Conservation (phyloP, 2,797 vertebrate species). For the Ctenochaetus hawaiiensis region DNA sequence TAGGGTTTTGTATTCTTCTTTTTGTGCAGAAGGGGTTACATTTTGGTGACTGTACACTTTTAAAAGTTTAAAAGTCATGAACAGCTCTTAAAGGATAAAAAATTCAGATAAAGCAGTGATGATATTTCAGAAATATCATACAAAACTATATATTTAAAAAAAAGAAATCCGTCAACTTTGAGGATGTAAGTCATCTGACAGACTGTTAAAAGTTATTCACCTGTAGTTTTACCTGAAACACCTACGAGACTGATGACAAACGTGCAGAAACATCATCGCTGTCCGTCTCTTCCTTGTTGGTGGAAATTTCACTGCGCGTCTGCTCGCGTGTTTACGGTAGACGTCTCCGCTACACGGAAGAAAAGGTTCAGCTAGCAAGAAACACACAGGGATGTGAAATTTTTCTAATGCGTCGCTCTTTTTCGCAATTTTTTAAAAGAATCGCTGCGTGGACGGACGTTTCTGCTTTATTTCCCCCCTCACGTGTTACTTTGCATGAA, state of each 20-base stretch:
- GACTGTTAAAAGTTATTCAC: neutral
- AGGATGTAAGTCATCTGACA: neutral
- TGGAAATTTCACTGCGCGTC: constrained; percentile 3
- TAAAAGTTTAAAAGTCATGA: no score
- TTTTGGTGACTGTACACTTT: neutral
- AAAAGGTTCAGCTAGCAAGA: constrained; percentile 56
- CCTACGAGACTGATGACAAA: neutral
- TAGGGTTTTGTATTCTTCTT: no score
- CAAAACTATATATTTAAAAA: no score
- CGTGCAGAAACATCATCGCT: no score
- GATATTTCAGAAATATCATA: neutral
- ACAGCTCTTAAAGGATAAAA: neutral
- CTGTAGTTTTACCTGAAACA: neutral
- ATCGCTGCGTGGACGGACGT: neutral
- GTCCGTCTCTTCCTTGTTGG: neutral
- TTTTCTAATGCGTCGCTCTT: constrained; percentile 37
- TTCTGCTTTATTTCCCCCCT: neutral
- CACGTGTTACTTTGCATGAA: constrained; percentile 11
- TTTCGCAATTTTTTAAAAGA: constrained; percentile 33
- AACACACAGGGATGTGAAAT: constrained; percentile 60
- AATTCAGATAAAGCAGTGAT: no score
- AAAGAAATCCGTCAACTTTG: neutral
- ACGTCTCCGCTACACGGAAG: constrained; percentile 74
- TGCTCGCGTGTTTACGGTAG: constrained; percentile 64
- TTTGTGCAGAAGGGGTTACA: neutral